These are phyloP conservation scores for Adelges cooleyi DNA, from an alignment of 1,140 invertebrate species.

Conservation along the genomic window DNA sequence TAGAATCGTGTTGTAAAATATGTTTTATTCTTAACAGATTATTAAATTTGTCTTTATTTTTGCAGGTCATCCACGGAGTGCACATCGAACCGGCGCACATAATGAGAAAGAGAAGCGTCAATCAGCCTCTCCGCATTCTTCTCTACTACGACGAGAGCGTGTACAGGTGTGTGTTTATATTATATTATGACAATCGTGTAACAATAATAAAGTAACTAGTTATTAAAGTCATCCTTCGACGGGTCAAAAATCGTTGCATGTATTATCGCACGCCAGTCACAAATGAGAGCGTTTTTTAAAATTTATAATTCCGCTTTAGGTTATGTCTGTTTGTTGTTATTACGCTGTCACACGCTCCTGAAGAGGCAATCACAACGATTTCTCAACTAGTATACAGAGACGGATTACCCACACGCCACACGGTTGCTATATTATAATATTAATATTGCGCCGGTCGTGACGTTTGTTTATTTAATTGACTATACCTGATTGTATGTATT, in stretches of 20 bases:
- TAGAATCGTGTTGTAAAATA: too few species aligned
- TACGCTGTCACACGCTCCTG: not conserved
- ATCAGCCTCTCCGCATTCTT: slow-evolving; percentile 76
- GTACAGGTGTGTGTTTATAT: slow-evolving; percentile 53
- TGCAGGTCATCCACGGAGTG: slow-evolving; percentile 69
- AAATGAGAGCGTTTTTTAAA: not conserved
- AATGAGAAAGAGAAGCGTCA: slow-evolving; percentile 68
- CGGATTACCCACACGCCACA: too few species aligned
- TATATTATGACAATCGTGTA: too few species aligned
- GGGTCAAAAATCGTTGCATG: not conserved
- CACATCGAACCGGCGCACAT: slow-evolving; percentile 65
- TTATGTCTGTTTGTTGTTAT: not conserved
- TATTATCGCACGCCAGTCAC: not conserved
- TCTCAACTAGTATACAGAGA: not conserved
- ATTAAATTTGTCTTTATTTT: slow-evolving; percentile 19
- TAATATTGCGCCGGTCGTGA: slow-evolving; percentile 3
- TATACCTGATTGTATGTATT: too few species aligned
- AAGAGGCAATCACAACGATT: not conserved
- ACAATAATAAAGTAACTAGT: too few species aligned
- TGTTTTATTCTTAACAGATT: too few species aligned
- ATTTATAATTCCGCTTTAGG: too few species aligned
- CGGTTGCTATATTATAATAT: not conserved
- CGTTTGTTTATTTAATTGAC: slow-evolving; percentile 2
- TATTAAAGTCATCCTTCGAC: slow-evolving; percentile 8
- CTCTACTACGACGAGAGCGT: slow-evolving; percentile 83